Base-by-base conservation (phyloP, 2,888 invertebrate species). In the Dynastes hyllus region DNA sequence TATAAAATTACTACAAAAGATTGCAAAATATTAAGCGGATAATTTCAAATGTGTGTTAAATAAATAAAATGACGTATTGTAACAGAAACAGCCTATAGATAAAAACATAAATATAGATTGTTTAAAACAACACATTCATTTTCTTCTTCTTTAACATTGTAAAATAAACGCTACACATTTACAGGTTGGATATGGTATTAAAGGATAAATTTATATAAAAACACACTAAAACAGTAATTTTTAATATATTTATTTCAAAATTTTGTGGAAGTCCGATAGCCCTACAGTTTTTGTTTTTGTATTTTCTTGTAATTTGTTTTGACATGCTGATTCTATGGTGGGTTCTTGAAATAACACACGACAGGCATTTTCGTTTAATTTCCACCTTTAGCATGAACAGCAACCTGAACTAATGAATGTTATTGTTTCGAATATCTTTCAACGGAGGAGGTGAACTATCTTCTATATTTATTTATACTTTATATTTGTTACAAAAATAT, bases 221-320 rank as follows among this genome's bases (percentile, higher is more conserved):
- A 61, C 22, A 63, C 51, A 71, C 37, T 40, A 32, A 9, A 40
- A 40, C 40, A 8, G 32, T 55, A 73, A 78, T 73, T 88, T 88
- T 88, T 86, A 87, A 88, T 87, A 88, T 88, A 88, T 89, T 89
- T 89, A 89, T 89, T 88, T 88, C 87, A 88, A 89, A 89, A 89
- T 88, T 88, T 88, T 87, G 88, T 89, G 89, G 89, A 89, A 89
- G 89, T 89, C 89, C 89, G 89, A 88, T 89, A 89, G 89, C 89
- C 89, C 89, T 89, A 89, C 89, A 88, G 87, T 87, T 87, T 87
- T 84, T 58, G 16, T 86, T 87, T 86, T 75, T 75, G 58, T 75
- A 58, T 58, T 61, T 61, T 73, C 45, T 75, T 50, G 45, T 75
- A 61, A 58, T 63, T 75, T 75, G 45, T 75, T 58, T 85, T 87